Evolutionary conservation across 2,888 invertebrate species (phyloP), one percentile per base, ranked within the genome.

Genomic region (Himalopsyche anomala): DNA sequence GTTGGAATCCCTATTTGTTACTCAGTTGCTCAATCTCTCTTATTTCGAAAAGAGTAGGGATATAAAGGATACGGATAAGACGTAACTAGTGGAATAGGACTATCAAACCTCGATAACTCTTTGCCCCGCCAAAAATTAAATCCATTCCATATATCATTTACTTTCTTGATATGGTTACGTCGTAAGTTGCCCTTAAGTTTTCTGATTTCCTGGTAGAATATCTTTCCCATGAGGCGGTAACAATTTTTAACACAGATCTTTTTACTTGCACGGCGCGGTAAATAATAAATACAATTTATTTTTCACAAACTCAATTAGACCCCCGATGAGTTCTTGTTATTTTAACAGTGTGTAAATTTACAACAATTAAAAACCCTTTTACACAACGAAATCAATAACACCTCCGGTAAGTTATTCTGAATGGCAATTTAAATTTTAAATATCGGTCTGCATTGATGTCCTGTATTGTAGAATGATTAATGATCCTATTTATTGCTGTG

Each of bases 301-400:
- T 62, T 56, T 56, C n/a, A n/a, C 56, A 17, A 56, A 82, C 82
- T 83, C 86, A 86, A 86, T 86, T 86, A 86, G 80, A 81, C 86
- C 86, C 86, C 86, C 62, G 84, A 80, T 51, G 86, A 56, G 86
- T 80, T 80, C 82, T 82, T 82, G 84, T 84, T 82, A 86, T 62
- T 81, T 62, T 62, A 62, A 62, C 62, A 62, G 62, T 62, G 62
- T 19, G 62, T 62, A 19, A 62, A 62, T 19, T 62, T 62, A 19
- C 19, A 62, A 19, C 62, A 62, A 62, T 62, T 62, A 62, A 62
- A 62, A 28, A 19, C 19, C 62, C 19, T 62, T 62, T 28, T n/a
- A 62, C 19, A 62, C 5, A 62, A 19, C 28, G 19, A 62, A 62
- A 62, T 62, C 62, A 62, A 62, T 62, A 62, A 62, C 62, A 62